Conservation (phyloP, 2,113 vertebrate species). For the Thunnus thynnus region DNA sequence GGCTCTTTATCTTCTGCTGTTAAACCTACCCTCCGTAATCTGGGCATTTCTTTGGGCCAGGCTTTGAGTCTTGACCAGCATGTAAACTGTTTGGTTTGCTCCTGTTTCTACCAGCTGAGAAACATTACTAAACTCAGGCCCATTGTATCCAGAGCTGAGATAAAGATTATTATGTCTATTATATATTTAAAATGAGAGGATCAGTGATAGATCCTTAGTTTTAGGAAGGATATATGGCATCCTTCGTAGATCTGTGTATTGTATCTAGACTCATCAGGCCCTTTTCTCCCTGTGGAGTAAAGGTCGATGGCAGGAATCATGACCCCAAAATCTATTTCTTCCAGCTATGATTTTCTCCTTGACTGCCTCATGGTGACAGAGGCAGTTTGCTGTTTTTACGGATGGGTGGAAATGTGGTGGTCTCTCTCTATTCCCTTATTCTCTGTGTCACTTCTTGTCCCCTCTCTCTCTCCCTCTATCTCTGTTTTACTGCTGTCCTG, state of each 20-base stretch:
- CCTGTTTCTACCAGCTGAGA: too few relatives aligned
- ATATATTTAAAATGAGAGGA: conserved; percentile 3
- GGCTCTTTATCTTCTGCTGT: too few relatives aligned
- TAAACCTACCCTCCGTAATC: too few relatives aligned
- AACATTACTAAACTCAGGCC: too few relatives aligned
- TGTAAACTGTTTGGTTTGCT: too few relatives aligned
- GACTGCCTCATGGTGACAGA: conserved; percentile 66
- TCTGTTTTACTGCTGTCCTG: conserved; percentile 44
- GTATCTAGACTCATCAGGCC: conserved; percentile 26
- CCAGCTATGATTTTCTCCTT: conserved; percentile 83
- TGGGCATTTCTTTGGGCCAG: too few relatives aligned
- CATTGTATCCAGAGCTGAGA: too few relatives aligned
- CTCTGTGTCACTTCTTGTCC: conserved; percentile 48
- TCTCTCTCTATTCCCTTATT: conserved; percentile 50
- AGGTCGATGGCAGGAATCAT: conserved; percentile 69
- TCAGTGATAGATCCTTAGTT: not conserved
- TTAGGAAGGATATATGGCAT: not conserved
- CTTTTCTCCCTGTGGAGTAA: conserved; percentile 32
- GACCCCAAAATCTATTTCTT: conserved; percentile 86
- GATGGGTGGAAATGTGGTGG: conserved; percentile 79
- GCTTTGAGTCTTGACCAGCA: too few relatives aligned
- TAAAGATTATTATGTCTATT: too few relatives aligned
- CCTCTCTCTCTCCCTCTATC: conserved; percentile 18
- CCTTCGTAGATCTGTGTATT: conserved; percentile 26
- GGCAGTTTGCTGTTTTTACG: conserved; percentile 69